Evolutionary conservation across 2,888 invertebrate species (phyloP), one percentile per base, ranked within the genome.

Genomic region (Perizoma affinitatum): DNA sequence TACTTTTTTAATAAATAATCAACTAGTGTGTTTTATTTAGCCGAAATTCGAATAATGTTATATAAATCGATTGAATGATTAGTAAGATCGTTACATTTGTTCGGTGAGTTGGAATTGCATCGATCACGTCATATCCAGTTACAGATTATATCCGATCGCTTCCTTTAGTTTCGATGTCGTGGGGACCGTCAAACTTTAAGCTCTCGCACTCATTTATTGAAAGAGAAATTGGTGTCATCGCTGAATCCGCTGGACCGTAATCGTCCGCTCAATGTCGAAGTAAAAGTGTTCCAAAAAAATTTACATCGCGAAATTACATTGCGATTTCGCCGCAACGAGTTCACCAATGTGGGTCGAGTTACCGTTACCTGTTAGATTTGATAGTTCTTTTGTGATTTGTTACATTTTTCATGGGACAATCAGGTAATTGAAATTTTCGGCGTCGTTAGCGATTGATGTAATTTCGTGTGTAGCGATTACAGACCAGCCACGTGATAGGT

Each of bases 211-310:
- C 72, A 74, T 78, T 81, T 81, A 85, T 88, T 84, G 90, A 90
- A 90, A 91, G 91, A 90, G 91, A 92, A 92, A 92, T 91, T 90
- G 75, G 87, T 90, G 90, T 84, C 91, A 88, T 87, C 85, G 82
- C 78, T 82, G 80, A 84, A 86, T 84, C 63, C 74, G 78, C 79
- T 80, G 83, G 79, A 80, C 78, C 79, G 82, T 80, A 76, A n/a
- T n/a, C n/a, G n/a, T n/a, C n/a, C 78, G 81, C 83, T 79, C 78
- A 79, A 78, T 83, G 86, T 78, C 86, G 74, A 88, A 92, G 91
- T 92, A 92, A 92, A 91, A 91, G 91, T 91, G 91, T 90, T 91
- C 89, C 90, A 83, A 90, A 90, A 68, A 88, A 89, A 82, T 87
- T 84, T 83, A 83, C 84, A 82, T 90, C 88, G 91, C 92, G 83